Evolutionary conservation across 2,888 invertebrate genomes (phyloP).

Genomic region (Phalera bucephala): DNA sequence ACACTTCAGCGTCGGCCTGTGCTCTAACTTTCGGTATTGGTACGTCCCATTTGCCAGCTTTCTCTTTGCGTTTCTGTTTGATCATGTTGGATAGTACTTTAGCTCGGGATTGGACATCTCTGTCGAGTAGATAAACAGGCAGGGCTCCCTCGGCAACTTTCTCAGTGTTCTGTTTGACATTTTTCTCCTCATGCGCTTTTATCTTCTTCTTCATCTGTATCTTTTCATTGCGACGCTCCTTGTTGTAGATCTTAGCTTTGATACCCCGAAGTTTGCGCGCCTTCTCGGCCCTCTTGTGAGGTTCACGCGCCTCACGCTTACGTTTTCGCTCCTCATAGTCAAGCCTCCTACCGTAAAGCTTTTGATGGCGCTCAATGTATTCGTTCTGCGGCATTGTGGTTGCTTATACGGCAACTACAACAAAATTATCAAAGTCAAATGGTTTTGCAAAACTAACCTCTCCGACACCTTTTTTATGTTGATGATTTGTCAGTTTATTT

Average conservation of each 20-base stretch:
- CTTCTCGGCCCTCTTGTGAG: conserved; percentile 94
- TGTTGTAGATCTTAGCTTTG: conserved; percentile 98
- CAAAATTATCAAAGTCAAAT: conserved; percentile 67
- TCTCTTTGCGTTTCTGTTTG: conserved; percentile 99
- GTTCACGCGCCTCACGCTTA: conserved; percentile 97
- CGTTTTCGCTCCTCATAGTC: conserved; percentile 99
- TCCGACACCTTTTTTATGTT: conserved; percentile 11
- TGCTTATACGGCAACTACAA: conserved; percentile 81
- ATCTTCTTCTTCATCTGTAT: conserved; percentile 99
- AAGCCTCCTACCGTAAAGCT: conserved; percentile 96
- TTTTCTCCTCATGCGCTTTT: conserved; percentile 97
- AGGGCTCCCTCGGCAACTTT: conserved; percentile 95
- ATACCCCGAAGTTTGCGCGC: conserved; percentile 96
- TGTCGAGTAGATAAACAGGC: conserved; percentile 98
- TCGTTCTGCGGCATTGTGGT: conserved; percentile 98
- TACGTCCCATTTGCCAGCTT: conserved; percentile 99
- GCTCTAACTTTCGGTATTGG: conserved; percentile 99
- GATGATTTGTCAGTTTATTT: not conserved
- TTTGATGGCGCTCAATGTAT: conserved; percentile 98
- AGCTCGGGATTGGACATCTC: conserved; percentile 96
- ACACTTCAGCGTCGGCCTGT: conserved; percentile 98
- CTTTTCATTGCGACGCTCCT: conserved; percentile 98
- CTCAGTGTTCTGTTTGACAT: conserved; percentile 92
- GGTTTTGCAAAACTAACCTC: conserved; percentile 23
- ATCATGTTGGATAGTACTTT: conserved; percentile 99